Evolutionary conservation across 2,797 vertebrate species (phyloP).

Genomic region (Poeciliopsis gracilis): DNA sequence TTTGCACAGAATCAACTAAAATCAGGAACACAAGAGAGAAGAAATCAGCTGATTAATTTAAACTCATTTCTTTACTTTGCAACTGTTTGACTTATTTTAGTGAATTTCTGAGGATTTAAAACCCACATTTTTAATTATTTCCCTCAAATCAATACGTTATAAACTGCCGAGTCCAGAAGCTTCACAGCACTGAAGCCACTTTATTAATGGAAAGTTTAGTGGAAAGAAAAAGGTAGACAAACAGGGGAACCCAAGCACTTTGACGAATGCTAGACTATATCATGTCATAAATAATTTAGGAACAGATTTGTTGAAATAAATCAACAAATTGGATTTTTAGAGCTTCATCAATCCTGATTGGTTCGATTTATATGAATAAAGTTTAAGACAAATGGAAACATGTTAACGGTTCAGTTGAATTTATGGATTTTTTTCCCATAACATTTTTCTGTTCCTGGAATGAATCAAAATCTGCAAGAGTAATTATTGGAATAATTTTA

Average conservation of each 20-base stretch:
- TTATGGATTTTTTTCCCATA: neutral
- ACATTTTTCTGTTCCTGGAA: no score
- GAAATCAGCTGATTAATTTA: neutral
- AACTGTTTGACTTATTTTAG: no score
- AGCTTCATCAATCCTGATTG: neutral
- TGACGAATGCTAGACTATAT: no score
- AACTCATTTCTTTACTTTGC: neutral
- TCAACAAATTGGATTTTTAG: neutral
- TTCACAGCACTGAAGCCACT: neutral
- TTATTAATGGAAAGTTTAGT: neutral
- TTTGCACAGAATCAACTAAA: neutral
- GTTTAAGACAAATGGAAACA: neutral
- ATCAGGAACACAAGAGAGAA: neutral
- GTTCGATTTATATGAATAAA: neutral
- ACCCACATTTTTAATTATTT: no score
- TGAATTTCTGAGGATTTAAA: no score
- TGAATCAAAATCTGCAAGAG: no score
- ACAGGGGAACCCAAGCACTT: neutral
- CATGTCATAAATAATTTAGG: neutral
- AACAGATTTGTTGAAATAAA: neutral
- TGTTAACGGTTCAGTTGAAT: neutral
- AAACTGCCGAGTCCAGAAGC: no score
- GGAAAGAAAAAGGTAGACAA: neutral
- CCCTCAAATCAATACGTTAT: no score
- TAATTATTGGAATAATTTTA: no score